Percentiles rank a stretch among this genome's conserved stretches.
Conservation (phyloP, 2,888 invertebrate species). For the Drosophila tripunctata region DNA sequence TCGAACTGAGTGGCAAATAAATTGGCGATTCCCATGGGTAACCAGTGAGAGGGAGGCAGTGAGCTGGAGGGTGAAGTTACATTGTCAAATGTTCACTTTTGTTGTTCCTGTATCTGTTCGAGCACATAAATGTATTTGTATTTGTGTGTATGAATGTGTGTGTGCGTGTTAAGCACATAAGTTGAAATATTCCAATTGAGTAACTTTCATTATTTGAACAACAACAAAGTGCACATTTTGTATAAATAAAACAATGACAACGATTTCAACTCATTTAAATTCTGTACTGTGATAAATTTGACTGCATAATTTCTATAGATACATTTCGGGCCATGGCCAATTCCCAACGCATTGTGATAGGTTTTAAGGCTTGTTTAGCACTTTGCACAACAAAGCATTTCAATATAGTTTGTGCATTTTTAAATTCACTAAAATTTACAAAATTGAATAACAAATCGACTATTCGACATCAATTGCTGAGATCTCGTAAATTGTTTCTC, state of each 20-base stretch:
- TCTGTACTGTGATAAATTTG: conserved; percentile 73
- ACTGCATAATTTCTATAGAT: conserved; percentile 72
- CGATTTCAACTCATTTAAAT: conserved; percentile 76
- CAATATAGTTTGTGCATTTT: conserved; percentile 52
- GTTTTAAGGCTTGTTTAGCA: conserved; percentile 9
- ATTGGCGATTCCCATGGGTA: conserved; percentile 75
- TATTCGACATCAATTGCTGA: not conserved
- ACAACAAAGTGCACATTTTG: conserved; percentile 62
- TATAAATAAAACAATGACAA: conserved; percentile 74
- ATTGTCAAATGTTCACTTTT: conserved; percentile 72
- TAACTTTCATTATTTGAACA: conserved; percentile 76
- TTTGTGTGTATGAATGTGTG: not conserved
- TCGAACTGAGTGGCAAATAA: conserved; percentile 70
- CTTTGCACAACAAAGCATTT: conserved; percentile 31
- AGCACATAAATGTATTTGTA: conserved; percentile 5
- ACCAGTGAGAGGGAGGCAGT: conserved; percentile 7
- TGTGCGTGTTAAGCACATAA: conserved; percentile 71
- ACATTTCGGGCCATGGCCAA: conserved; percentile 12
- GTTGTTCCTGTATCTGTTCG: conserved; percentile 46
- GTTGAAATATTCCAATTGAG: conserved; percentile 81
- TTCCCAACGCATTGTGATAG: not conserved
- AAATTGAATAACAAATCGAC: conserved; percentile 8
- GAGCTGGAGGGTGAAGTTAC: conserved; percentile 25
- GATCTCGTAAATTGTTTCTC: conserved; percentile 1
- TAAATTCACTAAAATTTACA: conserved; percentile 8